phyloP scores from a whole-genome alignment of 2,888 invertebrate species.

The Endotricha flammealis region DNA sequence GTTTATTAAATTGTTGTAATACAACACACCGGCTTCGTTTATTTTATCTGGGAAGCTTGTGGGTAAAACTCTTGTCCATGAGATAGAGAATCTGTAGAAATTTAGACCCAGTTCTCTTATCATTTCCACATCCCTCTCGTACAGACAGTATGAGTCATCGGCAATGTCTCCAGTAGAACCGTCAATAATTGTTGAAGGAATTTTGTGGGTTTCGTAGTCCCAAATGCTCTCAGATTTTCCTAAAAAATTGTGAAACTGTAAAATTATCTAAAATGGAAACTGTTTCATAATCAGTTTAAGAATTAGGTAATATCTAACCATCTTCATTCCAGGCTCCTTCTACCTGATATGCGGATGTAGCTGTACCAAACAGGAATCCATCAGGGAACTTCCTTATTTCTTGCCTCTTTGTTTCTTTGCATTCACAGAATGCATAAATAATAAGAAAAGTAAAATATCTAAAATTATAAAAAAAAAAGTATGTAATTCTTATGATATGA shows the following conservation, averaged over 20 bases:
- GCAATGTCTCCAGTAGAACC: conserved; percentile 74
- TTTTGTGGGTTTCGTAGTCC: conserved; percentile 72
- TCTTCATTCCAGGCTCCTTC: conserved; percentile 44
- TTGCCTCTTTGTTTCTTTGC: neutral
- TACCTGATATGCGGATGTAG: conserved; percentile 62
- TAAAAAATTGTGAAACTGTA: too few relatives aligned
- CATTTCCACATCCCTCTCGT: conserved; percentile 54
- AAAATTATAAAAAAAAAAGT: too few relatives aligned
- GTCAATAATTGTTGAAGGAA: conserved; percentile 61
- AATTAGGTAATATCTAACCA: conserved; percentile 25
- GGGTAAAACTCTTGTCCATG: conserved; percentile 80
- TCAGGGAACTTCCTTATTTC: conserved; percentile 14
- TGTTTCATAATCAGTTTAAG: too few relatives aligned
- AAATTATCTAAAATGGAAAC: too few relatives aligned
- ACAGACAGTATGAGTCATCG: conserved; percentile 75
- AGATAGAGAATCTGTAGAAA: conserved; percentile 71
- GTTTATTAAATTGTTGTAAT: conserved; percentile 80
- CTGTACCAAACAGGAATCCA: conserved; percentile 31
- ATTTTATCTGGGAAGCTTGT: conserved; percentile 62
- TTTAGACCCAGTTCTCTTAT: conserved; percentile 50
- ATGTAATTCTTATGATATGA: too few relatives aligned
- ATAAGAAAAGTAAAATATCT: too few relatives aligned
- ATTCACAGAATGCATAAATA: too few relatives aligned
- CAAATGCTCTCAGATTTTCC: conserved; percentile 77
- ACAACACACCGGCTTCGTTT: conserved; percentile 76